Percentiles rank a stretch among this genome's conserved stretches.
Conservation (phyloP, 2,113 vertebrate genomes). For the Athene cunicularia region DNA sequence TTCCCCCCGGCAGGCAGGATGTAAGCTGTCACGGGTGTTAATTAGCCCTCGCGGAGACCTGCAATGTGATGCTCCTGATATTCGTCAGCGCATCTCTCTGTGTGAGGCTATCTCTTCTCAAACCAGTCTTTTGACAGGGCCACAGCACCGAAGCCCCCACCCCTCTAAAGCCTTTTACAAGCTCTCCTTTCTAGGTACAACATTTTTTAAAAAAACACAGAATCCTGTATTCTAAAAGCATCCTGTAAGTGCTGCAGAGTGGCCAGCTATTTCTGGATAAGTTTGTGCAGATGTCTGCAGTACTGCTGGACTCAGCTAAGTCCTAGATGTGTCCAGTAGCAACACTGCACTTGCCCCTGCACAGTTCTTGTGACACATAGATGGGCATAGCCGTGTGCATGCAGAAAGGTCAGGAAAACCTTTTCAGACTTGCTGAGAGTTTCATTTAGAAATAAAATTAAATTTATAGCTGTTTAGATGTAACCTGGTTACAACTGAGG, state of each 20-base stretch:
- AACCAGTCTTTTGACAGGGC: background rate
- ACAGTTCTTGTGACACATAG: background rate
- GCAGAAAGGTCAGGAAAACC: background rate
- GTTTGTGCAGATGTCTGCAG: background rate
- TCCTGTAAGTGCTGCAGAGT: background rate
- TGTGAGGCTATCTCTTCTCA: slow-evolving; percentile 3
- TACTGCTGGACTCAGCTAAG: background rate
- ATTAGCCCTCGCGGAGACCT: background rate
- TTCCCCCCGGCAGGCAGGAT: slow-evolving; percentile 56
- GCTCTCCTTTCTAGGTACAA: background rate
- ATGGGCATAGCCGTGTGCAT: background rate
- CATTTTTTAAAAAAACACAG: background rate
- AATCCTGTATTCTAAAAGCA: background rate
- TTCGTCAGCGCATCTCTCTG: background rate
- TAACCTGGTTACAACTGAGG: background rate
- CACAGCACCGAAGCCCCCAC: background rate
- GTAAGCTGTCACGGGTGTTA: slow-evolving; percentile 21
- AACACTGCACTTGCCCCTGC: background rate
- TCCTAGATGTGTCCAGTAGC: background rate
- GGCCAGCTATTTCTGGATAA: background rate
- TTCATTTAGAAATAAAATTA: background rate
- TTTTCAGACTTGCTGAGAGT: background rate
- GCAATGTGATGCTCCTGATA: background rate
- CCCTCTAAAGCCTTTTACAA: background rate
- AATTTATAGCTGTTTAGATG: background rate